These are phyloP conservation scores for Thermophis baileyi DNA, from an alignment of 2,113 vertebrate species.

Conservation along the genomic window DNA sequence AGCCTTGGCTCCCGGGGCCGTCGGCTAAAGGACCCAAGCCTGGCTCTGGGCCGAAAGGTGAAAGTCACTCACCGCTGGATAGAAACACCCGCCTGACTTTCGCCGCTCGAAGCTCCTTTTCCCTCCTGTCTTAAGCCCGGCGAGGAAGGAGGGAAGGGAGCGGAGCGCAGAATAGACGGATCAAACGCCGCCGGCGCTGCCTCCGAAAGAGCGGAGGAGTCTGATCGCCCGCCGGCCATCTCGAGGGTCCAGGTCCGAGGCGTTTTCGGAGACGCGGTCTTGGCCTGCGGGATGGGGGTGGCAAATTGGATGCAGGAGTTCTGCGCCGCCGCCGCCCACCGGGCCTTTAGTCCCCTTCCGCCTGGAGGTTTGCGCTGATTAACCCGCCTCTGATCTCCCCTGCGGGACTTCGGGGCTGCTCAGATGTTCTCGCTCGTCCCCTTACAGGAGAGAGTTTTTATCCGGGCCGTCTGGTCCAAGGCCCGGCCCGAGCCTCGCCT, in stretches of 20 bases:
- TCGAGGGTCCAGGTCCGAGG: background rate
- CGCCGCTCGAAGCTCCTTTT: background rate
- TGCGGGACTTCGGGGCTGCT: slow-evolving; percentile 5
- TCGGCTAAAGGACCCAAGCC: background rate
- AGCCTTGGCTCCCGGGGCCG: background rate
- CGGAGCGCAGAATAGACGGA: slow-evolving; percentile 25
- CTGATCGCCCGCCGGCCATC: background rate
- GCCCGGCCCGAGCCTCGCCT: background rate
- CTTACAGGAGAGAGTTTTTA: slow-evolving; percentile 47
- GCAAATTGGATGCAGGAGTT: background rate
- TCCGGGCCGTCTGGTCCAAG: background rate
- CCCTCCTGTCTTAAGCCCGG: background rate
- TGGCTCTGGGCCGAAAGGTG: background rate
- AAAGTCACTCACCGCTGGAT: background rate
- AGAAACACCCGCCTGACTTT: background rate
- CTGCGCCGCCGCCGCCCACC: background rate
- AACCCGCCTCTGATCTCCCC: background rate
- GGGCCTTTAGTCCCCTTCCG: background rate
- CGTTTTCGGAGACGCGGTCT: background rate
- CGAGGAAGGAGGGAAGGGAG: background rate
- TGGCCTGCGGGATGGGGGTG: background rate
- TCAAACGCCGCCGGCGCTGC: background rate
- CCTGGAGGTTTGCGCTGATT: background rate
- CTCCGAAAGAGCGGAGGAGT: accelerated
- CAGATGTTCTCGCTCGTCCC: slow-evolving; percentile 40